Evolutionary conservation across 2,888 invertebrate species (phyloP).

Genomic region (Seira ritae): DNA sequence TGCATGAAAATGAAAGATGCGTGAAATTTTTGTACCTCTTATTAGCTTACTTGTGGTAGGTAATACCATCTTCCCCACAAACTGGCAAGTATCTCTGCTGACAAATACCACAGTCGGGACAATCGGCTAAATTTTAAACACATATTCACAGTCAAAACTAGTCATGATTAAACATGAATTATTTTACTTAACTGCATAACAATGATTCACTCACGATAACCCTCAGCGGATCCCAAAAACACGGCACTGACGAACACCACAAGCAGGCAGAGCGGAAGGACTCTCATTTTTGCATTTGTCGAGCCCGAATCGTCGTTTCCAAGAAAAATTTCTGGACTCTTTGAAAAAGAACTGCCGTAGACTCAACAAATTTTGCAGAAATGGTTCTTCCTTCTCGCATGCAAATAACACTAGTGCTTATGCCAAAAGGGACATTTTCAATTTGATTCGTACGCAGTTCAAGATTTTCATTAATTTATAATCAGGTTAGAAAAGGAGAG

Average conservation of each 20-base stretch:
- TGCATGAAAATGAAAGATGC: not conserved
- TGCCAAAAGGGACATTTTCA: not conserved
- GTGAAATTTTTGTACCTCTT: not conserved
- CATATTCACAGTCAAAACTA: not conserved
- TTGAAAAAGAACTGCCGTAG: not conserved
- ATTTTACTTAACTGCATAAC: not conserved
- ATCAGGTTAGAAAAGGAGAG: slow-evolving; percentile 57
- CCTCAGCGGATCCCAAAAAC: slow-evolving; percentile 28
- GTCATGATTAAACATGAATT: not conserved
- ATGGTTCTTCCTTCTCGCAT: slow-evolving; percentile 17
- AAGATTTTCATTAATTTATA: slow-evolving; percentile 43
- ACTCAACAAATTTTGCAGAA: slow-evolving; percentile 26
- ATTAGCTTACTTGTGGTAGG: slow-evolving; percentile 62
- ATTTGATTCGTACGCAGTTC: slow-evolving; percentile 25
- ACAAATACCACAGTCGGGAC: slow-evolving; percentile 66
- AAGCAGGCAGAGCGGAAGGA: not conserved
- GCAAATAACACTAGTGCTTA: slow-evolving; percentile 1
- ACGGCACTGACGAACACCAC: not conserved
- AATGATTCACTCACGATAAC: slow-evolving; percentile 42
- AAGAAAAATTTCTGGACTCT: not conserved
- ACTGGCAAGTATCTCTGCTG: slow-evolving; percentile 64
- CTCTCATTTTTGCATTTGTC: not conserved
- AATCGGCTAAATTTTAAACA: slow-evolving; percentile 58
- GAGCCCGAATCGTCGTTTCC: not conserved
- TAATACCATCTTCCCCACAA: slow-evolving; percentile 63